Evolutionary conservation across 2,113 vertebrate species (phyloP).

Genomic region (Tringa solitaria): DNA sequence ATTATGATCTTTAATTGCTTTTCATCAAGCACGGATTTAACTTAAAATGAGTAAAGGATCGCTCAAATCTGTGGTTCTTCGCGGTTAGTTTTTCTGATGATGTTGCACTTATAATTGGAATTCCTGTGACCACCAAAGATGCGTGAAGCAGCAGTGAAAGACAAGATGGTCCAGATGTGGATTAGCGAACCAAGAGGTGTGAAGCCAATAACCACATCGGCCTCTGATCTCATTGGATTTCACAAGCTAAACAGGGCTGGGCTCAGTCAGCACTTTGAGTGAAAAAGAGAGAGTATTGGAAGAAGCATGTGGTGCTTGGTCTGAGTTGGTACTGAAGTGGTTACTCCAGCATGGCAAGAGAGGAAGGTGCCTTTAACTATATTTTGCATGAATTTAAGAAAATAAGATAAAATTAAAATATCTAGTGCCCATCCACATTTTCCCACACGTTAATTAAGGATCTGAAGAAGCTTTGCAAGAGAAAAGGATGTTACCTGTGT

Average conservation of each 20-base stretch:
- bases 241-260: conserved; percentile 63
- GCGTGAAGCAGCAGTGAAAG: conserved; percentile 12
- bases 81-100: neutral
- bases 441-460: neutral
- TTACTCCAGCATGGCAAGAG: neutral
- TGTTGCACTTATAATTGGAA: neutral
- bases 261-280: neutral
- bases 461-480: conserved; percentile 16
- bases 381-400: neutral
- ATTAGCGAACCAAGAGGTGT: neutral
- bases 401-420: neutral
- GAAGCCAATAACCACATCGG: conserved; percentile 29
- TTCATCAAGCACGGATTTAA: neutral
- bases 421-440: neutral
- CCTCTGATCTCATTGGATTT: conserved; percentile 37
- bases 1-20: neutral
- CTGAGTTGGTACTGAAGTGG: neutral
- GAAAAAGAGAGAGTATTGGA: neutral
- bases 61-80: neutral
- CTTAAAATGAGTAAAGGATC: neutral
- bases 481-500: conserved; percentile 64
- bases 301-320: neutral
- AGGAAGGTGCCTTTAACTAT: neutral
- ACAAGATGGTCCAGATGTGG: conserved; percentile 5
- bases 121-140: neutral